Evolutionary conservation across 2,888 invertebrate genomes (phyloP).

Genomic region (Saturnia japonica): DNA sequence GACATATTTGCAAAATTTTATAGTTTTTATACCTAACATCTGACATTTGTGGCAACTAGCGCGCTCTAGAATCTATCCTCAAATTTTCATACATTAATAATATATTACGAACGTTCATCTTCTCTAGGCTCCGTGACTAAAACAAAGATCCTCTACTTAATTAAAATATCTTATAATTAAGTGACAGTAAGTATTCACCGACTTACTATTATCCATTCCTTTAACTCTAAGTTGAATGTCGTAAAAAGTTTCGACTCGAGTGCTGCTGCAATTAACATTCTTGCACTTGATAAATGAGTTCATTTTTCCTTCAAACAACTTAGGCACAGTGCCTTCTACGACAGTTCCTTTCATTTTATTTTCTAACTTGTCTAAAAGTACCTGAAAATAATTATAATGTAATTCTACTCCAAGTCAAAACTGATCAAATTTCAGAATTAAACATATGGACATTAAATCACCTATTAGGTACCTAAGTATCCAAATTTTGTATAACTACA

Average conservation of each 20-base stretch:
- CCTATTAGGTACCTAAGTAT: too few species aligned
- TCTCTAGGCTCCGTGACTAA: neutral
- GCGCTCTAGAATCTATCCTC: too few species aligned
- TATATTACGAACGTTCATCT: too few species aligned
- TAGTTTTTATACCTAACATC: too few species aligned
- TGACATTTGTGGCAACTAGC: too few species aligned
- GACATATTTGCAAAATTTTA: too few species aligned
- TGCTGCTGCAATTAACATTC: conserved; percentile 97
- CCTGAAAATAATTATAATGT: conserved; percentile 53
- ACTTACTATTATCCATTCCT: conserved; percentile 96
- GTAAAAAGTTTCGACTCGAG: conserved; percentile 97
- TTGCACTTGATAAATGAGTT: conserved; percentile 99
- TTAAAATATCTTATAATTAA: neutral
- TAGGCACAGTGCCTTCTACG: conserved; percentile 95
- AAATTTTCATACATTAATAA: too few species aligned
- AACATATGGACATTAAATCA: too few species aligned
- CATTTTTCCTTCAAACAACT: conserved; percentile 98
- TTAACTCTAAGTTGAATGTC: conserved; percentile 99
- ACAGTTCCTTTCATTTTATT: conserved; percentile 99
- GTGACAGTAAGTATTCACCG: neutral
- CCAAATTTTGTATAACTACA: too few species aligned
- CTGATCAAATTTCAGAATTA: neutral
- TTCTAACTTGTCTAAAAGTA: conserved; percentile 97
- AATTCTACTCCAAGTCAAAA: neutral
- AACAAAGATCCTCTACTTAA: neutral